Evolutionary conservation across 2,888 invertebrate species (phyloP), one percentile per base, ranked within the genome.

Genomic region (Mythimna vitellina): DNA sequence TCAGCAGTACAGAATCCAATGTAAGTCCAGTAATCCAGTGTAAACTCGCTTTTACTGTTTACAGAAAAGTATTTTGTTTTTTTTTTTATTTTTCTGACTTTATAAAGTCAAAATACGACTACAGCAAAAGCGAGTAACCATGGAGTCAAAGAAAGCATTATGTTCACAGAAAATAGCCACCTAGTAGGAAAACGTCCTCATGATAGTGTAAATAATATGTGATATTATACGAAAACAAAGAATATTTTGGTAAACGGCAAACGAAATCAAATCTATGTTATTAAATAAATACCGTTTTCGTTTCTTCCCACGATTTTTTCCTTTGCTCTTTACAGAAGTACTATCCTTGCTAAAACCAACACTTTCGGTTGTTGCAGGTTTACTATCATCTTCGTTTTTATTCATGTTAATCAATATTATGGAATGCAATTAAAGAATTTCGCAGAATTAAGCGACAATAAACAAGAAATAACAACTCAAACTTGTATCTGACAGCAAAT

Each of bases 221-320:
- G 0, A 49, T 57, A 17, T 17, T 57, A 25, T 8, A 7, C 2
- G 3, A 46, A 70, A 70, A 70, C 12, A 35, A 58, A 14, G 17
- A 20, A 22, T 20, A 35, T 32, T 6, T 14, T 25, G 5, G 12
- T n/a, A 17, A 10, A 1, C 35, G 1, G 46, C 17, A 46, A 46
- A 46, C 14, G 20, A 20, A 46, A 17, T 20, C 17, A 46, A 17
- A 20, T 3, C 22, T 1, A 17, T 7, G 12, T 38, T 63, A 54
- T 1, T 25, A 35, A 54, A 57, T 35, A 56, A 20, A 58, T 86
- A 95, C 95, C 94, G 89, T 84, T 92, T 94, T 70, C 95, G 86
- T 88, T 95, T 95, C 58, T 88, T 92, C 4, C 84, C 89, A 17
- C 93, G 91, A 57, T 22, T 78, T 87, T 85, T 92, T 14, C 81